These are phyloP conservation scores for Nansenia antarctica DNA, from an alignment of 2,113 vertebrate genomes.

Conservation along the genomic window DNA sequence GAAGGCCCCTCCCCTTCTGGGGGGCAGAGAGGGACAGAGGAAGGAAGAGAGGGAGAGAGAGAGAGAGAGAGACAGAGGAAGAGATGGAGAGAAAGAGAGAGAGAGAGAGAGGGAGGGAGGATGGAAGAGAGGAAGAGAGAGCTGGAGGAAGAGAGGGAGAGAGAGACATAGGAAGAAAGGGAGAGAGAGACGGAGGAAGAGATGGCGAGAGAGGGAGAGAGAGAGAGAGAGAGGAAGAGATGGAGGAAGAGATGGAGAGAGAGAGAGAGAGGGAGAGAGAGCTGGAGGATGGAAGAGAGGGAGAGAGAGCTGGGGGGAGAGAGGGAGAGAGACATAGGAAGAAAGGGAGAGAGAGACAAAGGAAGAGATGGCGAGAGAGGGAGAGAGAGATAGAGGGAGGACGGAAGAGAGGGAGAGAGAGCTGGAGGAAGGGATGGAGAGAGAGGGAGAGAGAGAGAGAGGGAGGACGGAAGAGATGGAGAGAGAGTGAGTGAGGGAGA, in stretches of 20 bases:
- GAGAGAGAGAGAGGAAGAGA: not conserved
- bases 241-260: not conserved
- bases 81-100: not conserved
- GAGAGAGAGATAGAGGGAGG: not conserved
- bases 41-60: no score
- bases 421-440: no score
- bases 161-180: not conserved
- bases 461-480: not conserved
- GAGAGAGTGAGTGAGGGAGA: not conserved
- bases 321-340: not conserved
- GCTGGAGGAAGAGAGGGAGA: not conserved
- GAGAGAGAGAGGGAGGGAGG: not conserved
- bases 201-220: slow-evolving; percentile 1
- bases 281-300: not conserved
- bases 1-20: not conserved
- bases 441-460: not conserved
- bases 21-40: no score
- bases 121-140: not conserved
- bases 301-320: not conserved
- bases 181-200: not conserved
- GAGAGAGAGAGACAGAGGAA: not conserved
- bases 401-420: not conserved
- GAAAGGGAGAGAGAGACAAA: not conserved
- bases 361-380: no score
- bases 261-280: not conserved